Conservation (phyloP, 2,113 vertebrate species). For the Ctenomys sociabilis region DNA sequence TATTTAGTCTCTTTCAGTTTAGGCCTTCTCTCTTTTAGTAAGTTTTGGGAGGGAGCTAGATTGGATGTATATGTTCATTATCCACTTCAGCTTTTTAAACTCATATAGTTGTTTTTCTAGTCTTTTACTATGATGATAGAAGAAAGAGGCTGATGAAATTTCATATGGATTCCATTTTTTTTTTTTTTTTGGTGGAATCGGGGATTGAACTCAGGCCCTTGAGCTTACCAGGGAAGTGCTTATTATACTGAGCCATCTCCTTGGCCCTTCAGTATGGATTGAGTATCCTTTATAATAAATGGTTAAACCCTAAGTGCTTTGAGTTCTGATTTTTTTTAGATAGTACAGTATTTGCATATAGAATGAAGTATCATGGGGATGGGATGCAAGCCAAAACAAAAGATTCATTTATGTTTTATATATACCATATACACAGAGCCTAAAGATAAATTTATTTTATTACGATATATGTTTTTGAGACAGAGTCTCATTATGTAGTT, state of each 20-base stretch:
- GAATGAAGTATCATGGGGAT: background rate
- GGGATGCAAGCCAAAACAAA: background rate
- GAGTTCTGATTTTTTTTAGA: background rate
- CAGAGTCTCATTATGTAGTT: background rate
- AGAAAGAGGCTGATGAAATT: background rate
- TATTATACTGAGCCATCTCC: no score
- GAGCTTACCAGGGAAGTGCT: no score
- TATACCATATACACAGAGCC: background rate
- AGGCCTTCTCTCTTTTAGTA: background rate
- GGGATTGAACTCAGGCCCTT: no score
- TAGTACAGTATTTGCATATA: background rate
- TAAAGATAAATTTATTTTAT: background rate
- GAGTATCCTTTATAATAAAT: background rate
- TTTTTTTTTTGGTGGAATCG: no score
- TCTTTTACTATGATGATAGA: background rate
- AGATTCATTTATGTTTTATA: background rate
- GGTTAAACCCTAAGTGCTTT: background rate
- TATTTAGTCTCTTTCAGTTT: background rate
- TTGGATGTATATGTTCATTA: background rate
- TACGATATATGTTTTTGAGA: background rate
- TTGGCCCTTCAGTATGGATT: no score
- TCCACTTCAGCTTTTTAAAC: background rate
- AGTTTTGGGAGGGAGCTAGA: background rate
- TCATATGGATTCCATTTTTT: no score
- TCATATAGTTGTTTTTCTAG: background rate